Conservation (phyloP, 2,888 invertebrate species). For the Seira ritae region DNA sequence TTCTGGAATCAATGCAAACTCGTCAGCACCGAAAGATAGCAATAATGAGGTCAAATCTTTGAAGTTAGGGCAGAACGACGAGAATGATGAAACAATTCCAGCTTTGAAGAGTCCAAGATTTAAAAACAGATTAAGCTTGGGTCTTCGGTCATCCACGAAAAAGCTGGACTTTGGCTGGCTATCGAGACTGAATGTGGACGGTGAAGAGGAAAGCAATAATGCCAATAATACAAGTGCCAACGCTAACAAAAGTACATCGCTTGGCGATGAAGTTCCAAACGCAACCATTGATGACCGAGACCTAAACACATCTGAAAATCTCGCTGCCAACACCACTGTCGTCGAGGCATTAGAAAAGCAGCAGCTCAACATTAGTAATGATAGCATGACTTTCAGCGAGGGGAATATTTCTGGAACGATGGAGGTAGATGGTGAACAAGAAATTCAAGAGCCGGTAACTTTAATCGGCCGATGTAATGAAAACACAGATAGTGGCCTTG, state of each 20-base stretch:
- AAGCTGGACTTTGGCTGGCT: conserved; percentile 22
- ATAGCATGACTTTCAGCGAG: background rate
- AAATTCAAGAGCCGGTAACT: background rate
- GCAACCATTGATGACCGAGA: no score
- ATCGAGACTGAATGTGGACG: background rate
- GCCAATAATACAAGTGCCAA: no score
- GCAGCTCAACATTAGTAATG: background rate
- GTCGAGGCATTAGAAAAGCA: no score
- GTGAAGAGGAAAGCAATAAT: conserved; percentile 6
- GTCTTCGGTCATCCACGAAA: background rate
- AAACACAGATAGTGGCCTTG: conserved; percentile 48
- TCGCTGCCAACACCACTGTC: no score
- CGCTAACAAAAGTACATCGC: no score
- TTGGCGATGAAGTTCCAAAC: no score
- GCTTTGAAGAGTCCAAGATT: conserved; percentile 17
- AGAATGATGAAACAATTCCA: background rate
- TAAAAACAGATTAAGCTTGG: background rate
- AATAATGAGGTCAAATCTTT: no score
- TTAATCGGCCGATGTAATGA: conserved; percentile 2
- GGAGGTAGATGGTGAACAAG: background rate
- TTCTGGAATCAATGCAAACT: no score
- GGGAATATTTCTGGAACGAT: background rate
- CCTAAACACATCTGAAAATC: no score
- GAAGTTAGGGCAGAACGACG: no score
- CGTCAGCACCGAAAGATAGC: no score